phyloP scores from a whole-genome alignment of 2,113 vertebrate species.

The Stigmatopora argus region DNA sequence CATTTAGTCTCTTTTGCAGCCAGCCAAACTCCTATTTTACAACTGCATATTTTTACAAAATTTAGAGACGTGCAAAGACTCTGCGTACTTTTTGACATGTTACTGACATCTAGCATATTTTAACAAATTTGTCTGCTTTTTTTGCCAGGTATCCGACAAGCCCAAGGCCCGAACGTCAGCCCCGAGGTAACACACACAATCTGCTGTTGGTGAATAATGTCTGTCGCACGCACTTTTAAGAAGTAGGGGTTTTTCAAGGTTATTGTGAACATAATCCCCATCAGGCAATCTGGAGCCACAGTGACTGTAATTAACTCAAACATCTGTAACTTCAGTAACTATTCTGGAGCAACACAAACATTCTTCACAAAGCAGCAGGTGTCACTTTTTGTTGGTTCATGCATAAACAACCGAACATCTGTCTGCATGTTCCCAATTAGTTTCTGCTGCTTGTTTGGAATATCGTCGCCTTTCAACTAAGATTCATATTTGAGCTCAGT shows the following conservation, averaged over 20 bases:
- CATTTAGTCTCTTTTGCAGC: background rate
- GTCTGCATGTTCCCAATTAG: constrained; percentile 2
- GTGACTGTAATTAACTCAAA: constrained; percentile 30
- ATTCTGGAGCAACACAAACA: constrained; percentile 12
- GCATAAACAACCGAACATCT: constrained; percentile 8
- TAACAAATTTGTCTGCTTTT: constrained; percentile 48
- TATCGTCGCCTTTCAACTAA: background rate
- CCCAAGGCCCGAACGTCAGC: constrained; percentile 83
- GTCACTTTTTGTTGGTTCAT: constrained; percentile 19
- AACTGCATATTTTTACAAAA: background rate
- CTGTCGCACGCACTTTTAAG: background rate
- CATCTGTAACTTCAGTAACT: constrained; percentile 32
- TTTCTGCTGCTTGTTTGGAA: background rate
- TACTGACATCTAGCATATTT: background rate
- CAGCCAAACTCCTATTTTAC: background rate
- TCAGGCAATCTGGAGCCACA: constrained; percentile 16
- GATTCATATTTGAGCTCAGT: constrained; percentile 7
- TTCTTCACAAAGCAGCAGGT: constrained; percentile 21
- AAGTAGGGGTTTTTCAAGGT: constrained; percentile 17
- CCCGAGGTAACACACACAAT: constrained; percentile 79
- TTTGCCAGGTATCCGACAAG: constrained; percentile 86
- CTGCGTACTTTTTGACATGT: background rate
- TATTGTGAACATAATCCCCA: constrained; percentile 5
- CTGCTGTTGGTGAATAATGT: background rate
- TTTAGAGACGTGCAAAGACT: background rate